Percentiles rank a stretch among this genome's conserved stretches.
Conservation (phyloP, 2,797 vertebrate species). For the Liasis olivaceus region DNA sequence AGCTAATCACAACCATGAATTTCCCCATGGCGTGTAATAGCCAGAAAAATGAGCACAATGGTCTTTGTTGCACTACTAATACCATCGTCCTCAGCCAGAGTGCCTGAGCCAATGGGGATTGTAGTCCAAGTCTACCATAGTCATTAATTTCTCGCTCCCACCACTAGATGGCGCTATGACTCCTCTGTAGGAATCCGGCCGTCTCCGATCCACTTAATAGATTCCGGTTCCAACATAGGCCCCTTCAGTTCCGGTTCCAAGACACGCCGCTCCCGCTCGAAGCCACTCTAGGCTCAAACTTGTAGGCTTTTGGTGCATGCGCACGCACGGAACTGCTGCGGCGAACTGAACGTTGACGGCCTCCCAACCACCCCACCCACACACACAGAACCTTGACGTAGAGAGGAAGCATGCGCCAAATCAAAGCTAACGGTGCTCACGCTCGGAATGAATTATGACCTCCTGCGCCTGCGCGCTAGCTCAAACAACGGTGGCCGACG, state of each 20-base stretch:
- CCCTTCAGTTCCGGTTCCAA: background rate
- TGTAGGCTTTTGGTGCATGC: background rate
- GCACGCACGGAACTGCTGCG: background rate
- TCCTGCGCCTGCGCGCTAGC: background rate
- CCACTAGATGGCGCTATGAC: background rate
- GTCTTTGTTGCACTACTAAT: background rate
- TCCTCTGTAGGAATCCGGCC: background rate
- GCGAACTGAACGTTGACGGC: background rate
- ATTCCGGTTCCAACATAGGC: too few species aligned
- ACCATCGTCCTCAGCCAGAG: background rate
- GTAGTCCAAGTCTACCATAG: background rate
- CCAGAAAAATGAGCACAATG: background rate
- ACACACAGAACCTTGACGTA: background rate
- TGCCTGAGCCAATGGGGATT: background rate
- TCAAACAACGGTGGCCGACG: conserved; percentile 33
- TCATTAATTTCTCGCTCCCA: background rate
- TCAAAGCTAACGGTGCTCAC: background rate
- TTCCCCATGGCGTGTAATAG: background rate
- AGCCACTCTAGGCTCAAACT: fast-evolving
- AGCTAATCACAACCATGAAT: background rate
- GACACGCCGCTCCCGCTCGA: background rate
- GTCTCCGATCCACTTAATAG: background rate
- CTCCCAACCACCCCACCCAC: too few species aligned
- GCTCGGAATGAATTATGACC: background rate
- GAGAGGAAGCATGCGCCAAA: background rate